Conservation (phyloP, 2,113 vertebrate species). For the Perca flavescens region DNA sequence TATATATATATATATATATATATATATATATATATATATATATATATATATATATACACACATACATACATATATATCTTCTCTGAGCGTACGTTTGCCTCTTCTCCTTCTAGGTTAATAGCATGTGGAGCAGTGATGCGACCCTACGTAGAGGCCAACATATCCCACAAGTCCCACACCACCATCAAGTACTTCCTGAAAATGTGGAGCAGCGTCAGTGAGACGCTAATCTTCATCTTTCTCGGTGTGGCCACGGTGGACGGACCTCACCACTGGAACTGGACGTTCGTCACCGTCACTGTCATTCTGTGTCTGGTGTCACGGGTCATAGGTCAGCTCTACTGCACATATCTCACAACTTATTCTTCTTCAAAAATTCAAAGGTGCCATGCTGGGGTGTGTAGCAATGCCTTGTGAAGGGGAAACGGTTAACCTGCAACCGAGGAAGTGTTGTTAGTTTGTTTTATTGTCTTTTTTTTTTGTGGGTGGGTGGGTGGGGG, state of each 20-base stretch:
- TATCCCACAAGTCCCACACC: constrained; percentile 98
- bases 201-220: constrained; percentile 99
- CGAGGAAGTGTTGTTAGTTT: neutral
- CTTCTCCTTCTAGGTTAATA: constrained; percentile 87
- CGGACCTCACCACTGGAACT: constrained; percentile 94
- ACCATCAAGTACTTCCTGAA: constrained; percentile 99
- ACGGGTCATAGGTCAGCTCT: constrained; percentile 90
- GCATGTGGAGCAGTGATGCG: constrained; percentile 94
- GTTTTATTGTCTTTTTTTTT: neutral
- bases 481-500: too few species aligned
- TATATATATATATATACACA: too few species aligned
- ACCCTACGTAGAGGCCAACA: constrained; percentile 98
- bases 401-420: neutral
- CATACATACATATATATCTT: too few species aligned
- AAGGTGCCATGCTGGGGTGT: neutral
- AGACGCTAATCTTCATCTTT: constrained; percentile 99
- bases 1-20: too few species aligned
- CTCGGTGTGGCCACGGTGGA: constrained; percentile 96
- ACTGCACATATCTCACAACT: neutral
- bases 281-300: constrained; percentile 94
- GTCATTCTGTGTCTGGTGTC: constrained; percentile 94
- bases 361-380: neutral
- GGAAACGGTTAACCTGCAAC: neutral
- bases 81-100: neutral
- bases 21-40: too few species aligned